These are phyloP conservation scores for Drosophila nebulosa DNA, from an alignment of 1,140 invertebrate species.

Conservation along the genomic window DNA sequence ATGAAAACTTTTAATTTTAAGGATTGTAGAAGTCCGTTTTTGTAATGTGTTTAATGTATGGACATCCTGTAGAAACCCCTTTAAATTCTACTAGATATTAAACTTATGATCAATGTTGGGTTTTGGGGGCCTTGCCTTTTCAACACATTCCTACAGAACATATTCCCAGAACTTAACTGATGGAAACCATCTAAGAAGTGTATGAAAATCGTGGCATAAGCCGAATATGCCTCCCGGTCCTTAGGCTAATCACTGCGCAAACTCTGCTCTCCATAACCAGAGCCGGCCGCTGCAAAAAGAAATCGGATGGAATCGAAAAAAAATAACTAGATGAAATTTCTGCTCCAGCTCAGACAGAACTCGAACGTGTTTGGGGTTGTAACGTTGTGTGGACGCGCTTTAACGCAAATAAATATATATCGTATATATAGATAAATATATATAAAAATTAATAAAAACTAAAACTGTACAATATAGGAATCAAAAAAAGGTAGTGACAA, in stretches of 20 bases:
- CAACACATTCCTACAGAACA: too few relatives aligned
- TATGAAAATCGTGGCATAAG: not conserved
- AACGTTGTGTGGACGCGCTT: conserved; percentile 55
- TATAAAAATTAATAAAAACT: not conserved
- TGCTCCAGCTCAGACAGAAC: conserved; percentile 56
- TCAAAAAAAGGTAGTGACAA: not conserved
- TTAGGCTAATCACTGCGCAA: not conserved
- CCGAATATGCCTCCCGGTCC: not conserved
- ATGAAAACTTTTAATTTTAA: too few relatives aligned
- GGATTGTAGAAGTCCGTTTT: too few relatives aligned
- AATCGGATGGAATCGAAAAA: not conserved
- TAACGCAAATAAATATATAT: conserved; percentile 22
- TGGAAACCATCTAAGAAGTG: not conserved
- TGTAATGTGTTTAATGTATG: too few relatives aligned
- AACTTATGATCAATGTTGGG: too few relatives aligned
- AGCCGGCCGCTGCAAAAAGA: conserved; percentile 36
- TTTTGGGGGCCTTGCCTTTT: too few relatives aligned
- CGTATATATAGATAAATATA: not conserved
- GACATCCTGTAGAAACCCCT: too few relatives aligned
- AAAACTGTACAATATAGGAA: not conserved
- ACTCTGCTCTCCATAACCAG: not conserved
- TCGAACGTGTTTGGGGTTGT: conserved; percentile 67
- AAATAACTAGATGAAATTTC: conserved; percentile 3
- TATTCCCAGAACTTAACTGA: not conserved
- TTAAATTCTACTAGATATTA: too few relatives aligned